Base-by-base conservation (phyloP, 2,888 invertebrate species). In the Allolobophora icterica region DNA sequence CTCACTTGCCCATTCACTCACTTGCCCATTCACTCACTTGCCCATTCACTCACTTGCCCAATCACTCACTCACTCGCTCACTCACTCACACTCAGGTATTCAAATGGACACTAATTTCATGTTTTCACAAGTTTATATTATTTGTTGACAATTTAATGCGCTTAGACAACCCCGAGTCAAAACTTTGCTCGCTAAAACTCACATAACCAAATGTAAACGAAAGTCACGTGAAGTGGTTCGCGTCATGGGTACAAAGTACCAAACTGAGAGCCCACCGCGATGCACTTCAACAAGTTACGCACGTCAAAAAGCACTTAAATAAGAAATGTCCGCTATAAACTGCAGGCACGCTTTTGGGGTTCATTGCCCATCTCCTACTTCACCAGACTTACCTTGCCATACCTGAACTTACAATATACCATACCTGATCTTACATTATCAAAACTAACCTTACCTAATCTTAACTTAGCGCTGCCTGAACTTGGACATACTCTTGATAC, bases 261-360 rank as follows among this genome's bases (percentile, higher is more conserved):
- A n/a, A n/a, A 71, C 11, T n/a, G n/a, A 71, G 71, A 8, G n/a
- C 71, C n/a, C 8, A n/a, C 71, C n/a, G 17, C n/a, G n/a, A 71
- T 8, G n/a, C n/a, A n/a, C 71, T 71, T 71, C 71, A 71, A n/a
- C n/a, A n/a, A 71, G 71, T n/a, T 71, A n/a, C 6, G n/a, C 30
- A 71, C 71, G 30, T 71, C 71, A 71, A 71, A 71, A 30, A 71
- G 71, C 71, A 71, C 71, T 71, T 71, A n/a, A 71, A 71, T 71
- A 8, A 71, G n/a, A 71, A 71, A 30, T n/a, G 30, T n/a, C 71
- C n/a, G n/a, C 30, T 71, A 6, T 30, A 71, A 11, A 71, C 71
- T 71, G 71, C 71, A 71, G 71, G 71, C 71, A 52, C 4, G 21
- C 52, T 52, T 30, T 21, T 52, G 21, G 30, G 71, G 71, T 0